Evolutionary conservation across 2,113 vertebrate genomes (phyloP).

Genomic region (Cathartes aura): DNA sequence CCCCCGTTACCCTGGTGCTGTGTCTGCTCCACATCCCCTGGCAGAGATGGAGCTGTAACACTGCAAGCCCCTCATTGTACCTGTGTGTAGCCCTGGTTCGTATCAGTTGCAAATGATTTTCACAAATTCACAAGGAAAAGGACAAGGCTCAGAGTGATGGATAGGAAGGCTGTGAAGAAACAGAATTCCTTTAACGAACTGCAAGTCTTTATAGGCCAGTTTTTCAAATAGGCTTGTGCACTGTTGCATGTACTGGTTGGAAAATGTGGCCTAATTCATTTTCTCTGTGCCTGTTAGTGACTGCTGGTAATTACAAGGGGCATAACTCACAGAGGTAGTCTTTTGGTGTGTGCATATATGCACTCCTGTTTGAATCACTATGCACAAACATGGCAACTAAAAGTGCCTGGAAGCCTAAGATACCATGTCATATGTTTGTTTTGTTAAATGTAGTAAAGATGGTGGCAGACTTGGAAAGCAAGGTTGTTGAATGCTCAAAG

Average conservation of each 20-base stretch:
- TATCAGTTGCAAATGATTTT: neutral
- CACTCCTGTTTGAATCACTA: neutral
- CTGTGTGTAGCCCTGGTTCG: neutral
- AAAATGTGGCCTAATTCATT: neutral
- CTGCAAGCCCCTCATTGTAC: neutral
- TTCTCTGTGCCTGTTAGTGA: neutral
- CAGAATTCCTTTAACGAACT: constrained; percentile 1
- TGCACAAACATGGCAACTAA: neutral
- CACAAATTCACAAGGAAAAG: neutral
- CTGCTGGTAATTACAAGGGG: neutral
- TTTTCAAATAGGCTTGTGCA: neutral
- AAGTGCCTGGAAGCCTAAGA: neutral
- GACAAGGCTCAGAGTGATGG: neutral
- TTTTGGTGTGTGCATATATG: neutral
- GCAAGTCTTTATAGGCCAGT: neutral
- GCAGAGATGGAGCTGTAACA: neutral
- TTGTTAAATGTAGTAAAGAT: neutral
- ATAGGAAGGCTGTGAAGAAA: neutral
- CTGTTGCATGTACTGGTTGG: neutral
- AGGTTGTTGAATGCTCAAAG: neutral
- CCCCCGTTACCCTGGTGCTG: neutral
- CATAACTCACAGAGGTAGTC: neutral
- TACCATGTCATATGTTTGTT: neutral
- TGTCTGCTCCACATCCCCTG: neutral
- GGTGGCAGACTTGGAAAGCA: neutral